Conservation (phyloP, 2,888 invertebrate species). For the Tachystola acroxantha region DNA sequence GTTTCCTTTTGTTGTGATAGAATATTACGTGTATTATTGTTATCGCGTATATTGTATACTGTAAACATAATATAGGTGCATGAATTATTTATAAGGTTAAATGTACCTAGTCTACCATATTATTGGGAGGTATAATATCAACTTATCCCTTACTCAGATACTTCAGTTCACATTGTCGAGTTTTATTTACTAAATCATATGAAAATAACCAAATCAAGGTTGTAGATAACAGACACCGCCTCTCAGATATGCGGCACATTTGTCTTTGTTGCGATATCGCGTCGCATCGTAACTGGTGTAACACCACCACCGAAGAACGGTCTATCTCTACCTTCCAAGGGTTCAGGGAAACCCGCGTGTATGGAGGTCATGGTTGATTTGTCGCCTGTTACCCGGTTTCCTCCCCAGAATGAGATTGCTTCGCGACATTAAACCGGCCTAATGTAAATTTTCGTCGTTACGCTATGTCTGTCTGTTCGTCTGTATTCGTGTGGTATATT, state of each 20-base stretch:
- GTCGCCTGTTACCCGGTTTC: conserved; percentile 49
- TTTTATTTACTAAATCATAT: too few species aligned
- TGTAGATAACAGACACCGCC: conserved; percentile 36
- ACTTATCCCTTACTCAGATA: too few species aligned
- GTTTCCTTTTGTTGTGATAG: background rate
- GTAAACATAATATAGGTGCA: background rate
- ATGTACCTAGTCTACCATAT: too few species aligned
- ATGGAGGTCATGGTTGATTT: conserved; percentile 38
- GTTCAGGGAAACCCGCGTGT: conserved; percentile 17
- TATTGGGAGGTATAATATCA: too few species aligned
- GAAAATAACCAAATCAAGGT: conserved; percentile 58
- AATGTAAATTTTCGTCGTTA: conserved; percentile 72
- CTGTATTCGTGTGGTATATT: conserved; percentile 30
- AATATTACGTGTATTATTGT: background rate
- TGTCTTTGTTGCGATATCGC: conserved; percentile 65
- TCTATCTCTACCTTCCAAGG: conserved; percentile 23
- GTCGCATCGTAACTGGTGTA: conserved; percentile 58
- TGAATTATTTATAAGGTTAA: too few species aligned
- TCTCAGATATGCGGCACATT: conserved; percentile 58
- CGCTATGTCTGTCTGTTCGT: conserved; percentile 54
- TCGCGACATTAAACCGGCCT: conserved; percentile 71
- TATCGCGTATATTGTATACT: background rate
- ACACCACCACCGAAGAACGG: conserved; percentile 38
- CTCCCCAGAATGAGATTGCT: conserved; percentile 70
- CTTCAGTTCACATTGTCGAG: too few species aligned